Evolutionary conservation across 2,797 vertebrate species (phyloP).

Genomic region (Acanthurus leucopareius): DNA sequence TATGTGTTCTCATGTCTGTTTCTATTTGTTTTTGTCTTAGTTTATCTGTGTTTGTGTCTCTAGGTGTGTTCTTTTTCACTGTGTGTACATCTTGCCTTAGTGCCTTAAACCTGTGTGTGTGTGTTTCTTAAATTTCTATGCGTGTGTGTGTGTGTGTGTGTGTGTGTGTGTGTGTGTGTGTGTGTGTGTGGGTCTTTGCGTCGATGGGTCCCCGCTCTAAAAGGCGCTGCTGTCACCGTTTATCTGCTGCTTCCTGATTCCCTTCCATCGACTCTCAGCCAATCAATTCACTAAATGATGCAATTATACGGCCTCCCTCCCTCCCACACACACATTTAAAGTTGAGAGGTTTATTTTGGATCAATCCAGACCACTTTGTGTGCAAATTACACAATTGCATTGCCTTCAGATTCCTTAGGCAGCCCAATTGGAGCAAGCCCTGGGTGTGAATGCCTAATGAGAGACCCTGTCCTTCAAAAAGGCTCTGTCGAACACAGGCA

Average conservation of each 20-base stretch:
- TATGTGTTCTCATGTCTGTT: slow-evolving; percentile 41
- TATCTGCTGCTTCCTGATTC: slow-evolving; percentile 95
- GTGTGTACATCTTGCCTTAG: slow-evolving; percentile 32
- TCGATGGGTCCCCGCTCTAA: slow-evolving; percentile 82
- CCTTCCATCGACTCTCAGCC: slow-evolving; percentile 93
- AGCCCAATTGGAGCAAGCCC: slow-evolving; percentile 89
- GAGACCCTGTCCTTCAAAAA: slow-evolving; percentile 83
- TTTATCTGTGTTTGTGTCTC: slow-evolving; percentile 63
- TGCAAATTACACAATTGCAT: slow-evolving; percentile 95
- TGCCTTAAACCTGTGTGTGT: slow-evolving; percentile 44
- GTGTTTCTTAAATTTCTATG: slow-evolving; percentile 7
- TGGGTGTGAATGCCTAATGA: slow-evolving; percentile 89
- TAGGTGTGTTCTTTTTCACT: slow-evolving; percentile 37
- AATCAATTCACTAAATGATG: slow-evolving; percentile 99
- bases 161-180: slow-evolving; percentile 44
- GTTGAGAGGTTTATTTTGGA: slow-evolving; percentile 98
- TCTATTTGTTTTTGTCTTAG: slow-evolving; percentile 43
- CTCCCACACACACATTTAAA: slow-evolving; percentile 88
- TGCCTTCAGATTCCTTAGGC: slow-evolving; percentile 91
- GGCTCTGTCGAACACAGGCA: slow-evolving; percentile 68
- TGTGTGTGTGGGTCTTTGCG: slow-evolving; percentile 26
- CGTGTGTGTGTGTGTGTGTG: slow-evolving; percentile 18
- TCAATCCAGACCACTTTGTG: slow-evolving; percentile 97
- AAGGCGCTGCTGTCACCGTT: slow-evolving; percentile 90
- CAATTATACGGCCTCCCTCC: slow-evolving; percentile 93